A percentile compares a stretch with the other conserved stretches of the same genome.
phyloP scores from a whole-genome alignment of 1,140 invertebrate genomes.

The Cotesia typhae region DNA sequence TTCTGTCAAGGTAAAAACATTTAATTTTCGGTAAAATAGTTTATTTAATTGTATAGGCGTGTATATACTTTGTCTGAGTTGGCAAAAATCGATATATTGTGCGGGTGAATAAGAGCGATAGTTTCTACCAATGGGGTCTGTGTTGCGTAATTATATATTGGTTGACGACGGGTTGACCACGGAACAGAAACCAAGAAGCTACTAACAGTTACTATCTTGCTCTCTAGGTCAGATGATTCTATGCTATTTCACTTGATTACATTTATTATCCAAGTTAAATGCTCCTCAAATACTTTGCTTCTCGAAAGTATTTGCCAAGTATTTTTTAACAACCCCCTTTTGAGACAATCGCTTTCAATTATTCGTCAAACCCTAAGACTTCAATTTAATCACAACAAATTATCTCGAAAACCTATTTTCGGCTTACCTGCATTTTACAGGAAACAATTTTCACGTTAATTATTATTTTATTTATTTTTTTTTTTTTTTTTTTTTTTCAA shows the following conservation, averaged over 20 bases:
- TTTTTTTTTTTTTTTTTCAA: no score
- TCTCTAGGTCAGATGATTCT: slow-evolving; percentile 48
- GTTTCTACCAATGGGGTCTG: slow-evolving; percentile 19
- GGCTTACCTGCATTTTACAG: no score
- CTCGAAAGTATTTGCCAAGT: neutral
- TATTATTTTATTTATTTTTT: no score
- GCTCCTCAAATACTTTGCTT: neutral
- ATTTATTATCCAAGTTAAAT: slow-evolving; percentile 59
- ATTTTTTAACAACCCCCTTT: neutral
- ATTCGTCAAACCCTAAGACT: neutral
- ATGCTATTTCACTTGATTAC: slow-evolving; percentile 59
- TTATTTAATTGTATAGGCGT: no score
- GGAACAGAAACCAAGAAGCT: neutral
- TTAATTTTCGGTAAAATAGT: neutral
- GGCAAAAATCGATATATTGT: slow-evolving; percentile 2
- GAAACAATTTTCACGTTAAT: no score
- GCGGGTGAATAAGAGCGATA: neutral
- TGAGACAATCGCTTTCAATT: neutral
- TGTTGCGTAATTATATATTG: slow-evolving; percentile 12
- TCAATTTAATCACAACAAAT: no score
- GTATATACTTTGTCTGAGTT: neutral
- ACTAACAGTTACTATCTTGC: slow-evolving; percentile 3
- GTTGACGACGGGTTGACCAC: slow-evolving; percentile 16
- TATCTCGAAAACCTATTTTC: no score
- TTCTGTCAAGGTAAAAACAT: slow-evolving; percentile 1